Evolutionary conservation across 2,113 vertebrate genomes (phyloP).

Genomic region (Echinops telfairi): DNA sequence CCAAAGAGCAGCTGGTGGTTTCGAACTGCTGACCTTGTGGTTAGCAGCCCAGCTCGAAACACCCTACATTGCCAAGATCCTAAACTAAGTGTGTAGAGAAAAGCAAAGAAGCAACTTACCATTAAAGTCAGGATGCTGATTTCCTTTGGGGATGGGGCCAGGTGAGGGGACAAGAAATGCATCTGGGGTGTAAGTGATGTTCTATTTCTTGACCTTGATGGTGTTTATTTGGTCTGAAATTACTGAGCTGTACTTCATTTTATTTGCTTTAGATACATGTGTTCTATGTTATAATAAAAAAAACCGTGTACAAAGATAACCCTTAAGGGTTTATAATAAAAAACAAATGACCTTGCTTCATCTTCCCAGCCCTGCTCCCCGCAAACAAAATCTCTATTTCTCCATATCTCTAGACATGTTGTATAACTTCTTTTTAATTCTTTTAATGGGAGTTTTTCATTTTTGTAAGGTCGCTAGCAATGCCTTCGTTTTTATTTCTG

Average conservation of each 20-base stretch:
- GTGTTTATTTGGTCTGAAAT: neutral
- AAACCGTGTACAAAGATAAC: neutral
- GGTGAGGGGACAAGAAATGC: too few relatives aligned
- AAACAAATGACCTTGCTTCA: neutral
- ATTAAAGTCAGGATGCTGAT: neutral
- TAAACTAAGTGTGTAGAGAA: neutral
- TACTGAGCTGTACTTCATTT: neutral
- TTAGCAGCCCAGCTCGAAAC: too few relatives aligned
- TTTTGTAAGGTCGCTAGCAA: neutral
- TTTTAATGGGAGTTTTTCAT: neutral
- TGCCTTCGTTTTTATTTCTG: neutral
- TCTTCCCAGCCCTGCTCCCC: neutral
- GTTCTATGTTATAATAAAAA: slow-evolving; percentile 12
- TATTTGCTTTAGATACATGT: neutral
- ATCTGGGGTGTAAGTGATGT: neutral
- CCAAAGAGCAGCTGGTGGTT: too few relatives aligned
- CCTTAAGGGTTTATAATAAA: neutral
- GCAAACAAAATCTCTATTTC: neutral
- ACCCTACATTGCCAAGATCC: too few relatives aligned
- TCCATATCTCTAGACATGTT: neutral
- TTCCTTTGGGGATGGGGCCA: neutral
- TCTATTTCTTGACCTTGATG: neutral
- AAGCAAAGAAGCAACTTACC: neutral
- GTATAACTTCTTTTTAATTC: neutral
- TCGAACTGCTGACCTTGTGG: too few relatives aligned